These are phyloP conservation scores for Meandrina meandrites DNA, from an alignment of 92 coral and sea anemone species.

Conservation along the genomic window DNA sequence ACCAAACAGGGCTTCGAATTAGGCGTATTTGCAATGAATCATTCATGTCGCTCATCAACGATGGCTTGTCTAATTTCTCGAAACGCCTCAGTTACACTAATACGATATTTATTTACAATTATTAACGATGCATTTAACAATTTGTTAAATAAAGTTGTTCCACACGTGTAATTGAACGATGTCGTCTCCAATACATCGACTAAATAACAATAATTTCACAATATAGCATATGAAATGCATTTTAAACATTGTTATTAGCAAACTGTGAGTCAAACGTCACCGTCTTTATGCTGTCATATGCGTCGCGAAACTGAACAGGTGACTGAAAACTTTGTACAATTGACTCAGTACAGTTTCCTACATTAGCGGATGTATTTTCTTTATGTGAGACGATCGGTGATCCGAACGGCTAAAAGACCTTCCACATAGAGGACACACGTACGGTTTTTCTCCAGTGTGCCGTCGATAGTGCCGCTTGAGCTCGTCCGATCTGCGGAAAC, in stretches of 20 bases:
- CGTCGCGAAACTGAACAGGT: neutral
- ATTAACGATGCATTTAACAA: neutral
- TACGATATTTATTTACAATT: slow-evolving; percentile 14
- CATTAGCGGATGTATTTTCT: slow-evolving; percentile 74
- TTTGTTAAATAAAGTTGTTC: slow-evolving; percentile 9
- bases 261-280: neutral
- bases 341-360: slow-evolving; percentile 1
- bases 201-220: neutral
- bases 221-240: neutral
- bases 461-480: slow-evolving; percentile 86
- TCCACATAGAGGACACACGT: slow-evolving; percentile 89
- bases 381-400: slow-evolving; percentile 83
- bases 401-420: slow-evolving; percentile 90
- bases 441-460: slow-evolving; percentile 90
- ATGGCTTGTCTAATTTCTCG: neutral
- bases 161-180: neutral
- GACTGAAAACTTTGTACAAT: neutral
- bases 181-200: neutral
- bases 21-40: neutral
- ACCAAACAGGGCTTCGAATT: neutral
- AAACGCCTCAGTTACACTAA: too few relatives aligned
- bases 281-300: neutral
- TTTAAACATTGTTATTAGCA: neutral
- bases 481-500: slow-evolving; percentile 85
- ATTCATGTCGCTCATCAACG: neutral